Percentiles rank a stretch among this genome's conserved stretches.
Evolutionary conservation across 2,113 vertebrate species (phyloP).

Genomic region (Proterorhinus semilunaris): DNA sequence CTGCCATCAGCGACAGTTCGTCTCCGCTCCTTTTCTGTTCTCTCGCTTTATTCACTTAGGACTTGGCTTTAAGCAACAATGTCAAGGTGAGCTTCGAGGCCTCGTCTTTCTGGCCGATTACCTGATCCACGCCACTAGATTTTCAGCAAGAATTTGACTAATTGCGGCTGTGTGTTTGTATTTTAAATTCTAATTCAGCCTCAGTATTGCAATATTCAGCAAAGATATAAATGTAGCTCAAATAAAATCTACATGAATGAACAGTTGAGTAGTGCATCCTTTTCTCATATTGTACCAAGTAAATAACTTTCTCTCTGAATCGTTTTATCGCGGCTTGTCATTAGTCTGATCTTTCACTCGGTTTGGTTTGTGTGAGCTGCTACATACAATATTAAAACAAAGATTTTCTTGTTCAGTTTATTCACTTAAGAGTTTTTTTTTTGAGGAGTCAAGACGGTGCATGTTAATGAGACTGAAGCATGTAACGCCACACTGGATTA

Average conservation of each 20-base stretch:
- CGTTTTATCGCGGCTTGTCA: slow-evolving; percentile 3
- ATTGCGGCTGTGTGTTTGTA: not conserved
- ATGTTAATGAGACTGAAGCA: too few relatives aligned
- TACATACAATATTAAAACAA: not conserved
- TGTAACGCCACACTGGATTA: too few relatives aligned
- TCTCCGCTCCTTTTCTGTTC: not conserved
- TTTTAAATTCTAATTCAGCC: too few relatives aligned
- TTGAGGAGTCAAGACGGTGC: too few relatives aligned
- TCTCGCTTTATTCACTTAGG: not conserved
- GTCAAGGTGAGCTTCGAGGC: slow-evolving; percentile 10
- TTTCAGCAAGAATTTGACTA: slow-evolving; percentile 4
- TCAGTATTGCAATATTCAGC: too few relatives aligned
- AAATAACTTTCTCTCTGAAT: not conserved
- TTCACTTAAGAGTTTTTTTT: too few relatives aligned
- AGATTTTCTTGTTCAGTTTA: too few relatives aligned
- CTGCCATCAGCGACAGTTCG: slow-evolving; percentile 10
- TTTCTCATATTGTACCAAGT: too few relatives aligned
- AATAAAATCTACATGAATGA: too few relatives aligned
- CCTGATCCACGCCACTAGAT: not conserved
- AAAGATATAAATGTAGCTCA: too few relatives aligned
- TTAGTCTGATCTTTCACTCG: not conserved
- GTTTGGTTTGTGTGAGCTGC: not conserved
- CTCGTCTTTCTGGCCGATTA: not conserved
- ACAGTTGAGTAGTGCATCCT: too few relatives aligned
- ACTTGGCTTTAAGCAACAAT: slow-evolving; percentile 7